A percentile compares a stretch with the other conserved stretches of the same genome.
Conservation (phyloP, 2,888 invertebrate species). For the Malacosoma neustria region DNA sequence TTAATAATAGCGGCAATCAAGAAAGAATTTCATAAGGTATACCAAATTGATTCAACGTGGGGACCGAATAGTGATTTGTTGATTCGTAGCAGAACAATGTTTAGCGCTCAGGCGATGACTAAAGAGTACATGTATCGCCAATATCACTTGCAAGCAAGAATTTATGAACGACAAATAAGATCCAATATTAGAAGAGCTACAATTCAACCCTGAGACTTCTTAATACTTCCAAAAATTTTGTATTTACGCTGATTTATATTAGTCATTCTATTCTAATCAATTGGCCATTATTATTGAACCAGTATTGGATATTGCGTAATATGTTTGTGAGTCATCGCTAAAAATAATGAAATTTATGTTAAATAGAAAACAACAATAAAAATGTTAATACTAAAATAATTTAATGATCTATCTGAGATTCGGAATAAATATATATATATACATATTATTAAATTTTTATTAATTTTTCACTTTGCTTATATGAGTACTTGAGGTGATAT, state of each 20-base stretch:
- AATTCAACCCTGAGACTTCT: too few relatives aligned
- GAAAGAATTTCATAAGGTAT: slow-evolving; percentile 19
- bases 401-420: too few relatives aligned
- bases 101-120: slow-evolving; percentile 65
- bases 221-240: slow-evolving; percentile 18
- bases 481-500: too few relatives aligned
- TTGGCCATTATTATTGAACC: slow-evolving; percentile 53
- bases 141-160: slow-evolving; percentile 58
- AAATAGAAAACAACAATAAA: too few relatives aligned
- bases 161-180: slow-evolving; percentile 35
- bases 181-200: slow-evolving; percentile 30
- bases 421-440: too few relatives aligned
- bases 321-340: slow-evolving; percentile 48
- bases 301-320: slow-evolving; percentile 60
- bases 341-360: slow-evolving; percentile 42
- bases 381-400: too few relatives aligned
- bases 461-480: too few relatives aligned
- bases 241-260: slow-evolving; percentile 24
- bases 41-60: slow-evolving; percentile 40
- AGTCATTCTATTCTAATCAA: slow-evolving; percentile 43
- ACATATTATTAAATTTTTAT: too few relatives aligned
- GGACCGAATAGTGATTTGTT: slow-evolving; percentile 46
- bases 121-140: slow-evolving; percentile 68
- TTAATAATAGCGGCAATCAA: slow-evolving; percentile 25
- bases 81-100: slow-evolving; percentile 58